Conservation (phyloP, 2,888 invertebrate species). For the Eurytoma californica region DNA sequence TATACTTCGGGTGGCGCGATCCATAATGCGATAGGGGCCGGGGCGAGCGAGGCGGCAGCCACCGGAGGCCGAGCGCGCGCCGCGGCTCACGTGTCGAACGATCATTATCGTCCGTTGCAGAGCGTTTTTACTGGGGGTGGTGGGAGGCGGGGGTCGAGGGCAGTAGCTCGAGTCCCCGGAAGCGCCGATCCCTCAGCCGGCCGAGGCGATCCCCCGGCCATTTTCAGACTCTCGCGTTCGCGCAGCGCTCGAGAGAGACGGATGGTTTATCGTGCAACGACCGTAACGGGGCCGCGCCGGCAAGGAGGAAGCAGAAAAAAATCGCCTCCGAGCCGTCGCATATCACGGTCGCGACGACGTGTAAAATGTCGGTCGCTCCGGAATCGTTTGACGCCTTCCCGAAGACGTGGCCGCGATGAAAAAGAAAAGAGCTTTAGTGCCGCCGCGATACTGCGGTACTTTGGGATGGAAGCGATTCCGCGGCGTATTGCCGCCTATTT, state of each 20-base stretch:
- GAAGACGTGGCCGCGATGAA: not conserved
- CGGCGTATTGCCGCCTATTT: no score
- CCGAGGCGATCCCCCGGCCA: constrained; percentile 4
- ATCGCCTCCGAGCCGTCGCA: not conserved
- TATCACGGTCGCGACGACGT: constrained; percentile 5
- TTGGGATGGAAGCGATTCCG: not conserved
- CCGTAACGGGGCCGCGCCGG: not conserved
- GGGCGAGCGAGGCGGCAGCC: not conserved
- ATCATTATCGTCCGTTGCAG: constrained; percentile 44
- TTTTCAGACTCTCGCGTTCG: not conserved
- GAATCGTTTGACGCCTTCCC: not conserved
- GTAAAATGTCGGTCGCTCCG: constrained; percentile 7
- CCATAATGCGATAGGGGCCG: constrained; percentile 30
- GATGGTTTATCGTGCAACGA: constrained; percentile 4
- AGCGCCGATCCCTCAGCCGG: not conserved
- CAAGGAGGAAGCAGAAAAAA: not conserved
- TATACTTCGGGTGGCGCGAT: constrained; percentile 27
- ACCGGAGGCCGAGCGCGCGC: not conserved
- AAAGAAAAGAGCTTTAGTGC: not conserved
- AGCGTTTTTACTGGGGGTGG: not conserved
- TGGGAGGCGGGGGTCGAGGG: no score
- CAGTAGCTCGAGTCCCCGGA: not conserved
- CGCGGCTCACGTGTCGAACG: constrained; percentile 29
- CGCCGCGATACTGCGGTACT: not conserved
- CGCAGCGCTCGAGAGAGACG: not conserved